Evolutionary conservation across 2,888 invertebrate genomes (phyloP).

Genomic region (Oligia latruncula): DNA sequence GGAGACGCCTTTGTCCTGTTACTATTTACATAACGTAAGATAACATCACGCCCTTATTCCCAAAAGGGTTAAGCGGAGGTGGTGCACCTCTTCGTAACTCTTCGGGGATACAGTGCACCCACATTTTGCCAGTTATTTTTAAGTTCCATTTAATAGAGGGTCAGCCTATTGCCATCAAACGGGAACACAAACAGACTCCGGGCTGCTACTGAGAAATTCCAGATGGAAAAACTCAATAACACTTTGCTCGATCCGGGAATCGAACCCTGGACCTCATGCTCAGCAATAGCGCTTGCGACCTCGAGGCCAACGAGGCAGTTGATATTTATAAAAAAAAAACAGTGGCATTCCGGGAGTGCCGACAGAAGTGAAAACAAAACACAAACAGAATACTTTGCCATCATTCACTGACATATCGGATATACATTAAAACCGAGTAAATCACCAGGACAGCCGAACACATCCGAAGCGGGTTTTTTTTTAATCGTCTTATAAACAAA

Average conservation of each 20-base stretch:
- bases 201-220: neutral
- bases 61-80: neutral
- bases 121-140: neutral
- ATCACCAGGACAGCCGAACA: too few relatives aligned
- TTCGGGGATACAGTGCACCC: neutral
- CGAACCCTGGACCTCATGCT: neutral
- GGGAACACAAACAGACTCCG: neutral
- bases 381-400: too few relatives aligned
- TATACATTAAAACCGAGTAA: too few relatives aligned
- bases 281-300: neutral
- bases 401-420: too few relatives aligned
- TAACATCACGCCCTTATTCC: neutral
- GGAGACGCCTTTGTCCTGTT: constrained; percentile 44
- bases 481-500: too few relatives aligned
- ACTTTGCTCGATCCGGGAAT: neutral
- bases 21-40: neutral
- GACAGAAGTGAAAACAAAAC: too few relatives aligned
- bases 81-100: neutral
- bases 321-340: too few relatives aligned
- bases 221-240: neutral
- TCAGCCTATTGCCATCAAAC: neutral
- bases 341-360: too few relatives aligned
- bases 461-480: too few relatives aligned
- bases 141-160: neutral
- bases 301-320: neutral